Evolutionary conservation across 1,140 invertebrate genomes (phyloP).

Genomic region (Drosophila kanapiae): DNA sequence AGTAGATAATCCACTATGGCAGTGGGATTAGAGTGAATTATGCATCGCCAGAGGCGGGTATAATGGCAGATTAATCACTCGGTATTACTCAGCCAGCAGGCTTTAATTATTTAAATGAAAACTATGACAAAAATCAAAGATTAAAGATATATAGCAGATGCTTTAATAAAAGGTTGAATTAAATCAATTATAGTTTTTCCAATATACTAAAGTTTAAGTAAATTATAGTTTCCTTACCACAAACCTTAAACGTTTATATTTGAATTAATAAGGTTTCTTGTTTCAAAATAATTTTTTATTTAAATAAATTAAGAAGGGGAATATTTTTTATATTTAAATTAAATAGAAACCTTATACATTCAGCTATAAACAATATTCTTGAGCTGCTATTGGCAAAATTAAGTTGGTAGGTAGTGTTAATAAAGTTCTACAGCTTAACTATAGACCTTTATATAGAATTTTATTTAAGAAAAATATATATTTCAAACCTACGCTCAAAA

Average conservation of each 20-base stretch:
- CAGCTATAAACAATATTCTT: no score
- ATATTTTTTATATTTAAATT: no score
- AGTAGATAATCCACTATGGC: not conserved
- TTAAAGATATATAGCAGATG: not conserved
- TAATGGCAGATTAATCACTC: not conserved
- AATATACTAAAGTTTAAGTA: no score
- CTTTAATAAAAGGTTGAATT: not conserved
- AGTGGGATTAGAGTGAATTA: not conserved
- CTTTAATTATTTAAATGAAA: not conserved
- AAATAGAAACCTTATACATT: no score
- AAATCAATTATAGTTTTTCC: no score
- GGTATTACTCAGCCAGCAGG: no score
- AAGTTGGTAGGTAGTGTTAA: not conserved
- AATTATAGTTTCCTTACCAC: not conserved
- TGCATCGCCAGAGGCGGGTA: not conserved
- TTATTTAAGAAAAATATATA: not conserved
- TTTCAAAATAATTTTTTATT: no score
- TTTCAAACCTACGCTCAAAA: not conserved
- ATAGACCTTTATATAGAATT: not conserved
- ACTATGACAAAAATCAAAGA: not conserved
- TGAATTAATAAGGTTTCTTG: no score
- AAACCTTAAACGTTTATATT: no score
- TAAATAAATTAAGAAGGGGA: no score
- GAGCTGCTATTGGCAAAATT: no score
- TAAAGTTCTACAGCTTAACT: no score